These are phyloP conservation scores for Apteryx owenii DNA, from an alignment of 2,113 vertebrate species.

Conservation along the genomic window DNA sequence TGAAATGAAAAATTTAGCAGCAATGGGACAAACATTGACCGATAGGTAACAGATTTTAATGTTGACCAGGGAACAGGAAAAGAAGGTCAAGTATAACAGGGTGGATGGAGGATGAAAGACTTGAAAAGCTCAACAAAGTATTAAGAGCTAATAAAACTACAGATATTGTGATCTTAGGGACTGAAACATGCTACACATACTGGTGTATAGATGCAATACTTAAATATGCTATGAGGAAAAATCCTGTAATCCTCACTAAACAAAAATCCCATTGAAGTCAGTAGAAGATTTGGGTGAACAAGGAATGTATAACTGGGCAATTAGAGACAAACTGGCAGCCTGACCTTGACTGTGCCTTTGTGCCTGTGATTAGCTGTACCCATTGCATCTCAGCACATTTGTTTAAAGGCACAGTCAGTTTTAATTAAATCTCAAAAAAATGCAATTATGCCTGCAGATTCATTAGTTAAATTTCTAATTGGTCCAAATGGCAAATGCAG, in stretches of 20 bases:
- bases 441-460: neutral
- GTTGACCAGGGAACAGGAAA: neutral
- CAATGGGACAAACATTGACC: neutral
- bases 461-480: neutral
- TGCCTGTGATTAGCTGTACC: slow-evolving; percentile 56
- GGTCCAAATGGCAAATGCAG: neutral
- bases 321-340: slow-evolving; percentile 57
- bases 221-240: neutral
- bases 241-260: slow-evolving; percentile 61
- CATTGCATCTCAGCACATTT: slow-evolving; percentile 42
- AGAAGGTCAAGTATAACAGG: neutral
- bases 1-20: neutral
- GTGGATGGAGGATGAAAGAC: neutral
- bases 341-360: slow-evolving; percentile 67
- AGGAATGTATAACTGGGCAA: slow-evolving; percentile 65
- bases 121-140: neutral
- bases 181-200: neutral
- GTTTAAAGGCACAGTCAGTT: slow-evolving; percentile 47
- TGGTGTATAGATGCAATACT: slow-evolving; percentile 9
- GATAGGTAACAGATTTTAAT: neutral
- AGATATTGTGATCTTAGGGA: neutral
- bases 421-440: neutral
- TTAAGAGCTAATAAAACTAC: neutral
- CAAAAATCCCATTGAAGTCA: slow-evolving; percentile 60
- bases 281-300: slow-evolving; percentile 52